A percentile compares a stretch with the other conserved stretches of the same genome.
phyloP scores from a whole-genome alignment of 2,797 vertebrate species.

The Ficedula albicollis region DNA sequence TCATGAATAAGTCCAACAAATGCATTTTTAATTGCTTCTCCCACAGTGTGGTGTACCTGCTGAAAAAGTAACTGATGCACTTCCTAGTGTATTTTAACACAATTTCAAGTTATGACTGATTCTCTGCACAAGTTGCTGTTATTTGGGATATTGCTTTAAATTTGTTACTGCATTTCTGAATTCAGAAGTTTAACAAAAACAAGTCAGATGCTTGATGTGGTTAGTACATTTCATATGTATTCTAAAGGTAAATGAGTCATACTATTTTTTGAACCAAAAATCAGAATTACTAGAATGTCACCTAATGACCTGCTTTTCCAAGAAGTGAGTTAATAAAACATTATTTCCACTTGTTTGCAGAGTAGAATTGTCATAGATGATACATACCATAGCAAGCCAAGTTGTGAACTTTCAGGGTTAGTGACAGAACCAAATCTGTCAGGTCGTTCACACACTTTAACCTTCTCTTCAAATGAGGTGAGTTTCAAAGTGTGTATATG shows the following conservation, averaged over 20 bases:
- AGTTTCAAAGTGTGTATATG: conserved; percentile 83
- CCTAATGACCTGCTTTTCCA: conserved; percentile 58
- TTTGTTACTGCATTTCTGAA: background rate
- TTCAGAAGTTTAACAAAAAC: background rate
- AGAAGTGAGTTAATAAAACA: conserved; percentile 75
- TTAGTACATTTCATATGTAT: background rate
- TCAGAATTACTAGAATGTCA: conserved; percentile 26
- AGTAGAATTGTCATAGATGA: conserved; percentile 94
- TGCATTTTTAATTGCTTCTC: background rate
- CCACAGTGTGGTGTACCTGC: background rate
- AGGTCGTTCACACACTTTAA: conserved; percentile 93
- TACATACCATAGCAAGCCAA: conserved; percentile 87
- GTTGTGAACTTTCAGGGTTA: conserved; percentile 91
- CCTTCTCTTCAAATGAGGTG: conserved; percentile 97
- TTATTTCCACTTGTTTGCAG: conserved; percentile 92
- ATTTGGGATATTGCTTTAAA: background rate
- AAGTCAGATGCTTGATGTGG: background rate
- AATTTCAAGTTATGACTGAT: background rate
- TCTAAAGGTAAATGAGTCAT: background rate
- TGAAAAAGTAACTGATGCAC: background rate
- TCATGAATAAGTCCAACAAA: background rate
- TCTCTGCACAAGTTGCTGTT: background rate
- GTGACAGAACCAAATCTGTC: conserved; percentile 92
- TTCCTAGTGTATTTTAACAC: background rate
- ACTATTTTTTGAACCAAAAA: background rate